phyloP scores from a whole-genome alignment of 2,888 invertebrate genomes.

The Cantharis lateralis region DNA sequence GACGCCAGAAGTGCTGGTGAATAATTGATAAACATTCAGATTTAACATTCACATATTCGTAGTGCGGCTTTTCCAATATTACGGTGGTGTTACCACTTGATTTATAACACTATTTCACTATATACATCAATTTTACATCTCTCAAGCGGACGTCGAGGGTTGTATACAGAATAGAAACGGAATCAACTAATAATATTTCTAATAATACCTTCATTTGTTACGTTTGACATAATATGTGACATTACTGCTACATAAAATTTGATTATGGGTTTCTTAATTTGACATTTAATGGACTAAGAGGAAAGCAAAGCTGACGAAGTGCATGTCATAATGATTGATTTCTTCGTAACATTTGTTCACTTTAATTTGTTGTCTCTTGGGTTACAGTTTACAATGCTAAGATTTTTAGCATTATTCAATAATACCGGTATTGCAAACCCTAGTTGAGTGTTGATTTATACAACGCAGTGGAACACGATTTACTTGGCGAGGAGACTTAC shows the following conservation, averaged over 20 bases:
- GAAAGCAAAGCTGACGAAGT: too few species aligned
- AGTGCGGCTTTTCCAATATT: slow-evolving; percentile 45
- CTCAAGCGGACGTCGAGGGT: slow-evolving; percentile 16
- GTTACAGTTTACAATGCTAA: too few species aligned
- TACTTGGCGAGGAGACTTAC: too few species aligned
- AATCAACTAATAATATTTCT: not conserved
- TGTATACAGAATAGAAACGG: slow-evolving; percentile 5
- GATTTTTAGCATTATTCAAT: too few species aligned
- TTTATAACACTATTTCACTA: slow-evolving; percentile 46
- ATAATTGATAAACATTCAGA: slow-evolving; percentile 53
- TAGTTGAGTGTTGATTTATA: too few species aligned
- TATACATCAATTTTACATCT: slow-evolving; percentile 47
- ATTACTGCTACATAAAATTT: not conserved
- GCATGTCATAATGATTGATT: too few species aligned
- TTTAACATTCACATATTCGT: slow-evolving; percentile 50
- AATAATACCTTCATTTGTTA: not conserved
- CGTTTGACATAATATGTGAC: not conserved
- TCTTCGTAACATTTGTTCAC: too few species aligned
- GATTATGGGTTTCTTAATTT: not conserved
- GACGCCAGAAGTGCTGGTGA: slow-evolving; percentile 47
- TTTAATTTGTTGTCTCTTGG: too few species aligned
- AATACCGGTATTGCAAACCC: too few species aligned
- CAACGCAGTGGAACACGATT: too few species aligned
- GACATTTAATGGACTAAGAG: not conserved
- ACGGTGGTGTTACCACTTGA: slow-evolving; percentile 44